phyloP scores from a whole-genome alignment of 2,113 vertebrate species.

The Peromyscus polionotus region DNA sequence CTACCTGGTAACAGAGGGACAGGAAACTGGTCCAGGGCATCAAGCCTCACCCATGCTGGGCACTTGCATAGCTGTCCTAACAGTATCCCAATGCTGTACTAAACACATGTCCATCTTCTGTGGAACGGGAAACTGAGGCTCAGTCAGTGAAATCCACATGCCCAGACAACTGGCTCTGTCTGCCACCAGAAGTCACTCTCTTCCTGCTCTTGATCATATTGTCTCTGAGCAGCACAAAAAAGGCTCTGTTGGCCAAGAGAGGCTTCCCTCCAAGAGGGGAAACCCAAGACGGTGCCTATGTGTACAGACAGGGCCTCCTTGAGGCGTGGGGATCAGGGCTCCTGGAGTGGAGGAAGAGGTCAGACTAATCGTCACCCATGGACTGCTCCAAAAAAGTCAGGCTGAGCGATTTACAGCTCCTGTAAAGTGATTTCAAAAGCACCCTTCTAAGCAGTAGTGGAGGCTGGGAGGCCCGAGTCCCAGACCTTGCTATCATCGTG shows the following conservation, averaged over 20 bases:
- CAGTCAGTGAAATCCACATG: background rate
- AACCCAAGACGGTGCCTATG: constrained; percentile 45
- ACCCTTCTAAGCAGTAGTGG: constrained; percentile 71
- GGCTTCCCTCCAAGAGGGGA: constrained; percentile 44
- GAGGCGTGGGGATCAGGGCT: background rate
- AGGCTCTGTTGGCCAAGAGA: background rate
- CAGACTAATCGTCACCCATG: constrained; percentile 65
- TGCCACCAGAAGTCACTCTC: background rate
- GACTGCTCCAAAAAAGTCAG: constrained; percentile 26
- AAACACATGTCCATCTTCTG: background rate
- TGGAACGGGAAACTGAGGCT: background rate
- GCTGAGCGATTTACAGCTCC: constrained; percentile 62
- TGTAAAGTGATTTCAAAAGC: constrained; percentile 78
- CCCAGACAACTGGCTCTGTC: background rate
- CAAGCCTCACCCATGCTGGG: background rate
- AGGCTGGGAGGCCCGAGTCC: constrained; percentile 73
- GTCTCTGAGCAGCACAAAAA: constrained; percentile 20
- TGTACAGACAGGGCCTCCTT: background rate
- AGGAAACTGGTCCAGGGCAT: background rate
- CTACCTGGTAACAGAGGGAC: background rate
- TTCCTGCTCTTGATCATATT: background rate
- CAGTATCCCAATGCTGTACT: background rate
- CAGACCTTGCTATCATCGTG: constrained; percentile 71
- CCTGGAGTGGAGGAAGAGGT: constrained; percentile 63
- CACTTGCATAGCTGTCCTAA: background rate